phyloP scores from a whole-genome alignment of 2,113 vertebrate genomes.

The Colossoma macropomum region DNA sequence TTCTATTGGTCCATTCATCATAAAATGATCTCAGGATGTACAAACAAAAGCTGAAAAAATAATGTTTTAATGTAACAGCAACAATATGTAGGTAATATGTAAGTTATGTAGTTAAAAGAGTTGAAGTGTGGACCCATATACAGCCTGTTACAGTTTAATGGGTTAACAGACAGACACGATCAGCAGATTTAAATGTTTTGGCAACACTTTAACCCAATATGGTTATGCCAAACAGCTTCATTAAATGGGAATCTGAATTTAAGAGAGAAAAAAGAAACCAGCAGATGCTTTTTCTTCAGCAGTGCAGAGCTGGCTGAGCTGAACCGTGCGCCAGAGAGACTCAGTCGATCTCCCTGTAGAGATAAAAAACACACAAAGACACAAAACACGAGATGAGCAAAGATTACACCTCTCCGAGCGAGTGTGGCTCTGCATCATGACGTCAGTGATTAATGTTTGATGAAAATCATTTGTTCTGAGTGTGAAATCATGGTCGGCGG shows the following conservation, averaged over 20 bases:
- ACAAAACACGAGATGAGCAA: slow-evolving; percentile 48
- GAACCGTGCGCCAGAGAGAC: slow-evolving; percentile 23
- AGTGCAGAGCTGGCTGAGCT: not conserved
- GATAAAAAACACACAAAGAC: slow-evolving; percentile 53
- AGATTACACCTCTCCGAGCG: slow-evolving; percentile 33
- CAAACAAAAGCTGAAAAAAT: too few relatives aligned
- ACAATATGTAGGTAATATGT: too few relatives aligned
- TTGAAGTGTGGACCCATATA: not conserved
- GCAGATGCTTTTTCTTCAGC: slow-evolving; percentile 5
- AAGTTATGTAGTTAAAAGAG: too few relatives aligned
- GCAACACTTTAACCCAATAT: too few relatives aligned
- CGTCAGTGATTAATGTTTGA: slow-evolving; percentile 56
- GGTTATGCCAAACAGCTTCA: not conserved
- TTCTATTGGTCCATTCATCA: too few relatives aligned
- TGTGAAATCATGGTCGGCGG: slow-evolving; percentile 33
- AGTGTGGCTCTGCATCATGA: slow-evolving; percentile 24
- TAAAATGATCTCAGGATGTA: too few relatives aligned
- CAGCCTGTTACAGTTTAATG: not conserved
- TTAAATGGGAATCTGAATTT: not conserved
- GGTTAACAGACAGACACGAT: too few relatives aligned
- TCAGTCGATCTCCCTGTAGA: slow-evolving; percentile 56
- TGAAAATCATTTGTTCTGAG: slow-evolving; percentile 52
- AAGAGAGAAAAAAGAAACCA: not conserved
- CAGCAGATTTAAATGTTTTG: not conserved
- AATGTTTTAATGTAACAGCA: too few relatives aligned